Base-by-base conservation (phyloP, 2,797 vertebrate species). In the Mycteria americana region DNA sequence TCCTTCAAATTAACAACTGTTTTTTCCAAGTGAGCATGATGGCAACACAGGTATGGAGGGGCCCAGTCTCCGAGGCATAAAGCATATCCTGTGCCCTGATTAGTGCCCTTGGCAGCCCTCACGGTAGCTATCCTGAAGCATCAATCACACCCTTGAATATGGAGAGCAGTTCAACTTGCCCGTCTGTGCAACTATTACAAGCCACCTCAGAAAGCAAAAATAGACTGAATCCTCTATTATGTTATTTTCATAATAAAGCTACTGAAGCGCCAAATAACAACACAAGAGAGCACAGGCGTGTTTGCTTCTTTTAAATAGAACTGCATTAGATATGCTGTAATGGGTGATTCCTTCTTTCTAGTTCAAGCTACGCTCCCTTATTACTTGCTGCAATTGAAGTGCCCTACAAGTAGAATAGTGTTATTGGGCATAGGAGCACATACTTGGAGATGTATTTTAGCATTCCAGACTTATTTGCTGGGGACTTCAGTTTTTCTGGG, bases 241-340 rank as follows among this genome's bases (percentile, higher is more conserved):
- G 37, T 88, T 90, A 30, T 84, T 85, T 92, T 87, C 53, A 73
- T 86, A 85, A 83, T 90, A 86, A 92, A 86, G 80, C 85, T 90
- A 60, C 54, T 65, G 77, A 92, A 87, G 48, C 16, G 5, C 54
- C 60, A 80, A 74, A 46, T 94, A 85, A 73, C 53, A 78, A 62
- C 64, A 78, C 41, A 89, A 75, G 46, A 80, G 63, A 91, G 41
- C 65, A 75, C 28, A 76, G 86, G 11, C 13, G 1, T 60, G 27
- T 89, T 91, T 85, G 33, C 79, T 94, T 77, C 53, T 85, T 84
- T 72, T 74, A 46, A 83, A 62, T 13, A 80, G 43, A 88, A 77
- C 18, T 91, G 35, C 51, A 48, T 74, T 74, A 70, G 31, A 9
- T 65, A 31, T 18, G 14, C 72, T 50, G 12, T 68, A 79, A 50